Evolutionary conservation across 2,888 invertebrate species (phyloP), one percentile per base, ranked within the genome.

Genomic region (Phlogophora meticulosa): DNA sequence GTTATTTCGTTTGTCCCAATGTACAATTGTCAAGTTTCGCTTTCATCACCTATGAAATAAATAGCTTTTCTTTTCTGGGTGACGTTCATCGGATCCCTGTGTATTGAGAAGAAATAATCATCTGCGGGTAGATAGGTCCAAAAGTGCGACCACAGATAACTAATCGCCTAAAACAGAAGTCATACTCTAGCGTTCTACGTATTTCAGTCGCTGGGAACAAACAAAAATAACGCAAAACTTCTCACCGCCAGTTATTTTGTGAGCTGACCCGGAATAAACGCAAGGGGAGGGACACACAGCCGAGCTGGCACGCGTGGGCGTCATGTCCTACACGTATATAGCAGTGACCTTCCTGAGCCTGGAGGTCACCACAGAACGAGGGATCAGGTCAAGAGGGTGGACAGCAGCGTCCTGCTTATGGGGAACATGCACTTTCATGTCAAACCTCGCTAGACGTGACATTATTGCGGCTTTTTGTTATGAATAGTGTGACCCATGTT

Each of bases 161-260:
- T 28, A 55, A 40, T 28, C 7, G 2, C 15, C 15, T 24, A 9
- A 11, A 49, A 32, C 38, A 34, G 11, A 34, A 15, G 17, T 15
- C 11, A 24, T 11, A 7, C 28, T 9, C 11, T 20, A 11, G 22
- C 22, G 11, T 9, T n/a, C 17, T 17, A 20, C 2, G 17, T 34
- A 42, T 36, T 15, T 42, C 34, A n/a, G 42, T 42, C 34, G 48
- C 9, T 20, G 17, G 2, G 7, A 13, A 64, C 15, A 15, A 42
- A 64, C 11, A 43, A 51, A 64, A 28, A 43, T 64, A 62, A 34
- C 17, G 4, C 28, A 40, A 42, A 17, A 24, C 11, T 32, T 48
- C 42, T 49, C 24, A 34, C 20, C 34, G 38, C 5, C 34, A 9
- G 24, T 64, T 24, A 28, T 36, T 24, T 15, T 20, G 48, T 36